phyloP scores from a whole-genome alignment of 2,797 vertebrate genomes.

The Tokudaia muenninki region DNA sequence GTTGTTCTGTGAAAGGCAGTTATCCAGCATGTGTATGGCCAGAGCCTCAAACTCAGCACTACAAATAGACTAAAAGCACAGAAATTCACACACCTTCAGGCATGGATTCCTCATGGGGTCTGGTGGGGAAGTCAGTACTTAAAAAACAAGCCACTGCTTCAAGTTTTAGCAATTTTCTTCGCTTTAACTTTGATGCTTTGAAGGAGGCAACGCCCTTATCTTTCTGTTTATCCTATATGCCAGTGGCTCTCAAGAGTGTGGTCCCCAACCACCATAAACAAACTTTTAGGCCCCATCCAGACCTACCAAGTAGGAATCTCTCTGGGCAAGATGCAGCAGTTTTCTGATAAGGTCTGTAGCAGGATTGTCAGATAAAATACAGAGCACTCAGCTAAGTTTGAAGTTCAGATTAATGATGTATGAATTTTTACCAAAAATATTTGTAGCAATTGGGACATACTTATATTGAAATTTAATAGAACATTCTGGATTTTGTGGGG shows the following conservation, averaged over 20 bases:
- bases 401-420: conserved; percentile 55
- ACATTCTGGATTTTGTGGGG: neutral
- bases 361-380: conserved; percentile 56
- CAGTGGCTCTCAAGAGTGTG: neutral
- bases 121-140: neutral
- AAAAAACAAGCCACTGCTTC: conserved; percentile 7
- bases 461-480: conserved; percentile 55
- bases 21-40: neutral
- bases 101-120: conserved; percentile 40
- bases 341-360: conserved; percentile 35
- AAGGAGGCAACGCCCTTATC: neutral
- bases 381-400: neutral
- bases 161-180: conserved; percentile 25
- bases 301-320: conserved; percentile 3
- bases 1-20: neutral
- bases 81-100: conserved; percentile 6
- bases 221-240: conserved; percentile 13
- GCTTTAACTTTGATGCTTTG: neutral
- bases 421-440: conserved; percentile 55
- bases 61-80: neutral
- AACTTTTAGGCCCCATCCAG: conserved; percentile 38
- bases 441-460: conserved; percentile 6
- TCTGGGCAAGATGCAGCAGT: neutral
- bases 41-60: neutral
- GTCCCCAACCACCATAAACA: neutral